Evolutionary conservation across 2,113 vertebrate species (phyloP).

Genomic region (Datnioides undecimradiatus): DNA sequence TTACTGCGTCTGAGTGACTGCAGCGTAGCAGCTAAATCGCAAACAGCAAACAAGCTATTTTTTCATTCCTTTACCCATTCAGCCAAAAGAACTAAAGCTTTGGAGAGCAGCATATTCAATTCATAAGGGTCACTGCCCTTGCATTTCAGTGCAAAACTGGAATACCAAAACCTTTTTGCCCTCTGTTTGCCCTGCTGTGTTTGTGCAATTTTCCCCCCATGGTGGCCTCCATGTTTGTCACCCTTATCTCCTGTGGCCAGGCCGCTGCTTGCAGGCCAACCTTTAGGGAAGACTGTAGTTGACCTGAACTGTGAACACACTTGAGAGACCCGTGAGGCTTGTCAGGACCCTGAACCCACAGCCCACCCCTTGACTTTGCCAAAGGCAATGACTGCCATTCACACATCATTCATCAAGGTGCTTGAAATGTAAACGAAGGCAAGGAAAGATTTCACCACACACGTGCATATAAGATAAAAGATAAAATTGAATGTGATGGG

Average conservation of each 20-base stretch:
- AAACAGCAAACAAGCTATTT: neutral
- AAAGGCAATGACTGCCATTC: neutral
- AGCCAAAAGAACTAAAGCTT: constrained; percentile 23
- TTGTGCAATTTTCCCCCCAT: constrained; percentile 51
- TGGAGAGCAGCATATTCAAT: constrained; percentile 38
- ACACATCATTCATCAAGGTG: neutral
- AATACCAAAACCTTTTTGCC: constrained; percentile 30
- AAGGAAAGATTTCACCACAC: neutral
- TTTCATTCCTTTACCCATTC: constrained; percentile 15
- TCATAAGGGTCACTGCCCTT: constrained; percentile 46
- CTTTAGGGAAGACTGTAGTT: constrained; percentile 36
- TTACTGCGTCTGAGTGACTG: neutral
- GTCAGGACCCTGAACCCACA: constrained; percentile 16
- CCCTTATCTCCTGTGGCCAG: constrained; percentile 61
- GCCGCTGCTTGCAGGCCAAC: constrained; percentile 41
- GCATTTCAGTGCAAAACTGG: constrained; percentile 35
- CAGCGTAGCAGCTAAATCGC: neutral
- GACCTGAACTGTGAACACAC: constrained; percentile 41
- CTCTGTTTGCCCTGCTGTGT: constrained; percentile 64
- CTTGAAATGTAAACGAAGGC: neutral
- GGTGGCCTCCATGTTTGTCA: constrained; percentile 55
- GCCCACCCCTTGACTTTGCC: constrained; percentile 22
- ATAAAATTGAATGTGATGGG: neutral
- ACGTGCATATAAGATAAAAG: neutral
- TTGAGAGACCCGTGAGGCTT: constrained; percentile 37